Evolutionary conservation across 2,113 vertebrate species (phyloP).

Genomic region (Prochilodus magdalenae): DNA sequence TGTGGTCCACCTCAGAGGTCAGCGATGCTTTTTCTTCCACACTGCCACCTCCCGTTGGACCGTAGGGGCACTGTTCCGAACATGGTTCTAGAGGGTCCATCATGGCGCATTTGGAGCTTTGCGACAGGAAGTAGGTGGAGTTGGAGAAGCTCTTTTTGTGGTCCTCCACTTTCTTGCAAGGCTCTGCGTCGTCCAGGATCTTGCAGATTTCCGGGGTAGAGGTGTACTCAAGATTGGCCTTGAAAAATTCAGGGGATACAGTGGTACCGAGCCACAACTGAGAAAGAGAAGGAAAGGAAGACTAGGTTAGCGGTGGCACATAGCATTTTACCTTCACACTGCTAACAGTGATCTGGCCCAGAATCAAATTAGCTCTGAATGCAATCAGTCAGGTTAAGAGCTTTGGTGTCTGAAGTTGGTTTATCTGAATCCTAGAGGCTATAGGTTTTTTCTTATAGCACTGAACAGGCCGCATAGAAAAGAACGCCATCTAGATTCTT

Average conservation of each 20-base stretch:
- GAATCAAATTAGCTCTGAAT: no score
- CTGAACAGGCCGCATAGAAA: no score
- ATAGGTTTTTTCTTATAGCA: no score
- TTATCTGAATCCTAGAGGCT: no score
- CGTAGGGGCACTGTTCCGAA: slow-evolving; percentile 54
- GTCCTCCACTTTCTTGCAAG: neutral
- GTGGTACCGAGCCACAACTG: slow-evolving; percentile 62
- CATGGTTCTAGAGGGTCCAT: slow-evolving; percentile 52
- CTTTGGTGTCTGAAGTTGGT: no score
- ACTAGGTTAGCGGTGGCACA: no score
- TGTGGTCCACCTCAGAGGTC: no score
- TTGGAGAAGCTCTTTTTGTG: slow-evolving; percentile 63
- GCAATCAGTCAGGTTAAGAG: no score
- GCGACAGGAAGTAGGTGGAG: slow-evolving; percentile 64
- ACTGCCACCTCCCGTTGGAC: neutral
- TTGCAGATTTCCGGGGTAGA: slow-evolving; percentile 57
- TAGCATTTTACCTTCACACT: no score
- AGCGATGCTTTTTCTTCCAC: neutral
- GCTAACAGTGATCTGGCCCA: no score
- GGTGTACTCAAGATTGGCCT: slow-evolving; percentile 37
- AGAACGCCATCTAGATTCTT: no score
- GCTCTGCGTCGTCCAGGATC: neutral
- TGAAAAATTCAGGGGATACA: slow-evolving; percentile 44
- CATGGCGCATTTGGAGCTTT: slow-evolving; percentile 30
- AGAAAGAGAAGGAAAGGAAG: neutral